Conservation (phyloP, 2,888 invertebrate species). For the Epinotia bilunana region DNA sequence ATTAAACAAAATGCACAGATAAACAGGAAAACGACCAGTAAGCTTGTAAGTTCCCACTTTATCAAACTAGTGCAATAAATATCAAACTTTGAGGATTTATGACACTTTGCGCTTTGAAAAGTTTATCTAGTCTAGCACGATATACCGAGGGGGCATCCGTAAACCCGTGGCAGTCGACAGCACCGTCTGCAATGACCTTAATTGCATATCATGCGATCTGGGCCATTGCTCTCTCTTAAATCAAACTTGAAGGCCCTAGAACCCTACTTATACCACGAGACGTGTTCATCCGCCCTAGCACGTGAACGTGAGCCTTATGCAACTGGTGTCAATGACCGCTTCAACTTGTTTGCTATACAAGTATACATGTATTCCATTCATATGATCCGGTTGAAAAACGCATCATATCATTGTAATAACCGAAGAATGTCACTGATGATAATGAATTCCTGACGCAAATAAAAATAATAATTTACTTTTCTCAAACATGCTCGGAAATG, state of each 20-base stretch:
- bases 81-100: slow-evolving; percentile 10
- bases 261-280: slow-evolving; percentile 71
- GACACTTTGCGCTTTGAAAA: slow-evolving; percentile 12
- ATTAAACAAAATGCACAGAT: background rate
- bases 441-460: slow-evolving; percentile 12
- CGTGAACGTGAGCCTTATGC: slow-evolving; percentile 71
- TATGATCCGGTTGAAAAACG: slow-evolving; percentile 56
- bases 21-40: background rate
- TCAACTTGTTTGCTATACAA: slow-evolving; percentile 58
- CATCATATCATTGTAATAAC: slow-evolving; percentile 16
- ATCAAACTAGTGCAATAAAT: background rate
- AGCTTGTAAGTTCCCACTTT: background rate
- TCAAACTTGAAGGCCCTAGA: slow-evolving; percentile 81
- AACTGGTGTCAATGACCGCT: slow-evolving; percentile 74
- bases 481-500: too few relatives aligned
- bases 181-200: slow-evolving; percentile 78
- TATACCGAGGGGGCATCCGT: slow-evolving; percentile 33
- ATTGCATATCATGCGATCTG: slow-evolving; percentile 70
- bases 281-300: slow-evolving; percentile 69
- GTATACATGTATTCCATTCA: slow-evolving; percentile 58
- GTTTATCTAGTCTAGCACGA: slow-evolving; percentile 21
- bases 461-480: too few relatives aligned
- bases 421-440: slow-evolving; percentile 18
- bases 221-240: slow-evolving; percentile 82
- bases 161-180: slow-evolving; percentile 36